phyloP scores from a whole-genome alignment of 2,113 vertebrate species.

The Hippocampus zosterae region DNA sequence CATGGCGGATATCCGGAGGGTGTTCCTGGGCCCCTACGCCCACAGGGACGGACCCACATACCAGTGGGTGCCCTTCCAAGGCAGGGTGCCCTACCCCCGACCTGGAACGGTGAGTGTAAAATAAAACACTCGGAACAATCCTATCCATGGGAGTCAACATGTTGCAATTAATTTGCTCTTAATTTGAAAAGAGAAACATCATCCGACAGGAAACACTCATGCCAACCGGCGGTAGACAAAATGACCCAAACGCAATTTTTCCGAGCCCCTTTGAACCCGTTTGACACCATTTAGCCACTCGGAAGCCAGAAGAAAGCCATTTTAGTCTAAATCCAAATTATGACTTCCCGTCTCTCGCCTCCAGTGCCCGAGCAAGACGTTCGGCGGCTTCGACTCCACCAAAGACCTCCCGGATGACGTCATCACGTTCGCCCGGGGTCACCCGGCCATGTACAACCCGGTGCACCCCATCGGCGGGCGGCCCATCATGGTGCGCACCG shows the following conservation, averaged over 20 bases:
- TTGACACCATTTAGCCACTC: background rate
- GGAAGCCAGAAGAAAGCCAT: background rate
- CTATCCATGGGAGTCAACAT: too few species aligned
- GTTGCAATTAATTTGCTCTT: too few species aligned
- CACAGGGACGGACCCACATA: slow-evolving; percentile 95
- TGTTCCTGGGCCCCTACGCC: slow-evolving; percentile 93
- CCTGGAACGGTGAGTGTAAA: slow-evolving; percentile 87
- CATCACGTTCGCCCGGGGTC: slow-evolving; percentile 92
- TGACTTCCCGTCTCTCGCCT: slow-evolving; percentile 1
- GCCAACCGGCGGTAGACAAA: too few species aligned
- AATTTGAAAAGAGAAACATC: too few species aligned
- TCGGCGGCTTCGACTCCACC: slow-evolving; percentile 95
- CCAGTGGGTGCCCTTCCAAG: slow-evolving; percentile 96
- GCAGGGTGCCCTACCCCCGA: slow-evolving; percentile 91
- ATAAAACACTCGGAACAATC: background rate
- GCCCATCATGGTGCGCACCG: slow-evolving; percentile 91
- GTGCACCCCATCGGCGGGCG: slow-evolving; percentile 90
- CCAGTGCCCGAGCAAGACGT: slow-evolving; percentile 97
- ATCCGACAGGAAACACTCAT: too few species aligned
- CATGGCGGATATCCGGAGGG: slow-evolving; percentile 92
- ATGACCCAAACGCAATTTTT: too few species aligned
- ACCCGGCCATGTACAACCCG: slow-evolving; percentile 95
- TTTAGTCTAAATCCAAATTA: too few species aligned
- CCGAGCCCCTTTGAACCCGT: too few species aligned
- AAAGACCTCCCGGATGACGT: slow-evolving; percentile 97